Percentiles rank a stretch among this genome's conserved stretches.
These are phyloP conservation scores for Oxystoma pomonae DNA, from an alignment of 2,888 invertebrate species.

Conservation along the genomic window DNA sequence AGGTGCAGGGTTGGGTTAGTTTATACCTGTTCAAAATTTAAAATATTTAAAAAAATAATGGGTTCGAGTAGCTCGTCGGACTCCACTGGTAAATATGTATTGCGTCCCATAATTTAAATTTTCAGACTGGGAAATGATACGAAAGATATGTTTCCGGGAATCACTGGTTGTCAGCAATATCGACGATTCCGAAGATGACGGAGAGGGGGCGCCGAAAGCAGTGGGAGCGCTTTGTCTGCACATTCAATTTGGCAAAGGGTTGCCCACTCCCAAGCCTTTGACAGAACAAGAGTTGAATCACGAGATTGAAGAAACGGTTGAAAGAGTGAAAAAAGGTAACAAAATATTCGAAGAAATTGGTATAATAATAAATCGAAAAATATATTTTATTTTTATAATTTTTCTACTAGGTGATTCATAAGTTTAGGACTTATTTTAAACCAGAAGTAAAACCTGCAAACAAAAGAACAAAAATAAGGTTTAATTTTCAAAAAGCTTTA, in stretches of 20 bases:
- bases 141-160: conserved; percentile 54
- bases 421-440: too few species aligned
- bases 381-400: not conserved
- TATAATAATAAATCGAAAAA: not conserved
- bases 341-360: conserved; percentile 12
- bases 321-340: conserved; percentile 27
- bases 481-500: too few species aligned
- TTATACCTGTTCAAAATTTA: too few species aligned
- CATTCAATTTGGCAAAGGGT: conserved; percentile 44
- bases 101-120: too few species aligned
- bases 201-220: conserved; percentile 31
- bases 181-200: conserved; percentile 38
- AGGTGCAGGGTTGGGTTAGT: too few species aligned
- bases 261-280: conserved; percentile 3
- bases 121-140: conserved; percentile 51
- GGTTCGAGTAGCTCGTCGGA: too few species aligned
- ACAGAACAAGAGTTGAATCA: conserved; percentile 22
- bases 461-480: too few species aligned
- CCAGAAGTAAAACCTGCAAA: too few species aligned
- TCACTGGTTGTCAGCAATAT: conserved; percentile 53
- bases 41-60: too few species aligned
- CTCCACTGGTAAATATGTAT: too few species aligned
- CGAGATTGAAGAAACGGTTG: conserved; percentile 24
- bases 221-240: conserved; percentile 47
- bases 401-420: too few species aligned